Conservation (phyloP, 2,797 vertebrate species). For the Lepidocolaptes lacrymiger region DNA sequence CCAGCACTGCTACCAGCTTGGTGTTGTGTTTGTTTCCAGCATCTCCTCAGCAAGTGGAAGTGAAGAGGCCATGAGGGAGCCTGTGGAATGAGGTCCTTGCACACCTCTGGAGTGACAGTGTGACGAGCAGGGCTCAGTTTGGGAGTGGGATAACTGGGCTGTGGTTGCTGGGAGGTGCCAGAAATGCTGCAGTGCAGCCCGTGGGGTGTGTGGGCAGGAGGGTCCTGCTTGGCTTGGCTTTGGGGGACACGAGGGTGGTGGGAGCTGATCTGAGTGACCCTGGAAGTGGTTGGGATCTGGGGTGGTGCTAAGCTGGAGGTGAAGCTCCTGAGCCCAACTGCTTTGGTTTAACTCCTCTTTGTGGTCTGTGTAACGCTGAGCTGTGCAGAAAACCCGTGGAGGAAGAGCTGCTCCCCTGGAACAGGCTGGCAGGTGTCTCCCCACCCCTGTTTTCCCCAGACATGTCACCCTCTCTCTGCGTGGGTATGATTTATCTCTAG, state of each 20-base stretch:
- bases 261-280: neutral
- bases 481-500: fast-evolving
- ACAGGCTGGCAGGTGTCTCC: neutral
- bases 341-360: neutral
- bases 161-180: neutral
- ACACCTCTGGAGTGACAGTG: neutral
- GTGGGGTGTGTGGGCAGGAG: no score
- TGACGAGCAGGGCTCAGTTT: neutral
- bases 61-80: neutral
- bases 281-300: fast-evolving
- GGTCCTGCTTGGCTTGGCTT: neutral
- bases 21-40: fast-evolving
- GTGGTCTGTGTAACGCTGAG: neutral
- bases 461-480: fast-evolving
- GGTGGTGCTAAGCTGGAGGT: neutral
- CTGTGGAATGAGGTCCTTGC: neutral
- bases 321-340: neutral
- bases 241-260: neutral
- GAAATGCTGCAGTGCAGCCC: neutral
- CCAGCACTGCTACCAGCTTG: fast-evolving
- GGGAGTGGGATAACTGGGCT: neutral
- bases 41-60: neutral
- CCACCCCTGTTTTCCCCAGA: fast-evolving
- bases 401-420: neutral
- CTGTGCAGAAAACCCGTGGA: fast-evolving